These are phyloP conservation scores for Oenanthe oenanthe DNA, from an alignment of 2,113 vertebrate species.

Conservation along the genomic window DNA sequence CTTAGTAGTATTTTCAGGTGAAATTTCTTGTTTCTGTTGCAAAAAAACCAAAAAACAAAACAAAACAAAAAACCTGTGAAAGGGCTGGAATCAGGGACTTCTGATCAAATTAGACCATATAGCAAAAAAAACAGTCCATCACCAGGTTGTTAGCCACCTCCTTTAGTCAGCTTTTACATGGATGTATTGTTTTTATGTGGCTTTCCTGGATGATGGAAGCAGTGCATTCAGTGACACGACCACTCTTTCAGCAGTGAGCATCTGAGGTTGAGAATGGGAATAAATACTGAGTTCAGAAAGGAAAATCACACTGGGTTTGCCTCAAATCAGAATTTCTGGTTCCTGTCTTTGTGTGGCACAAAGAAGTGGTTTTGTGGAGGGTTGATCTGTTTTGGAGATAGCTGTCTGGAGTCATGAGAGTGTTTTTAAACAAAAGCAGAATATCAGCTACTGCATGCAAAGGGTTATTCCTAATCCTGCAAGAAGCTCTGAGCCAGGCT, in stretches of 20 bases:
- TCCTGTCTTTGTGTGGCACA: background rate
- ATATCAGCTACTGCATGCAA: background rate
- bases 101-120: background rate
- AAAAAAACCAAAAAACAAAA: background rate
- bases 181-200: background rate
- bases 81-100: background rate
- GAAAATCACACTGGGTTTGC: background rate
- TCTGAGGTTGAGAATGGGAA: background rate
- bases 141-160: background rate
- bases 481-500: background rate
- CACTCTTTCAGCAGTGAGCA: background rate
- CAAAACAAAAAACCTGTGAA: background rate
- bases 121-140: background rate
- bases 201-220: background rate
- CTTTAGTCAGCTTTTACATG: background rate
- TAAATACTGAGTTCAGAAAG: background rate
- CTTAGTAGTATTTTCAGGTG: background rate
- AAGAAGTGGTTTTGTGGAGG: background rate
- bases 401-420: background rate
- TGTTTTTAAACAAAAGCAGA: background rate
- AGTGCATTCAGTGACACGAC: rapidly evolving
- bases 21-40: background rate
- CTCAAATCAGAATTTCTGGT: background rate
- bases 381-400: background rate
- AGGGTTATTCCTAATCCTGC: background rate